Evolutionary conservation across 2,888 invertebrate genomes (phyloP).

Genomic region (Macrophya annulata): DNA sequence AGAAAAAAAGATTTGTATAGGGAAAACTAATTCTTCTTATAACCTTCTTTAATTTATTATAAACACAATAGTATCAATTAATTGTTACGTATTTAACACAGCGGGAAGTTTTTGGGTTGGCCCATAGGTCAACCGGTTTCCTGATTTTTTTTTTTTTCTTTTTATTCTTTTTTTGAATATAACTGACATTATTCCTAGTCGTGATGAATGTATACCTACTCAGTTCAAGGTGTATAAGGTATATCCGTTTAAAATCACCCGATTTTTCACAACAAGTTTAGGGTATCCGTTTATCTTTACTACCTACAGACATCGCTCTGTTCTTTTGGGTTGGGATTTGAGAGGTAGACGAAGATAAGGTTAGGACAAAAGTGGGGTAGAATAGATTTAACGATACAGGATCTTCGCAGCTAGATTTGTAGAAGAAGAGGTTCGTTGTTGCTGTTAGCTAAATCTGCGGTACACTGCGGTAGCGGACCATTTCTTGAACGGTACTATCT

Average conservation of each 20-base stretch:
- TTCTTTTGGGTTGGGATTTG: slow-evolving; percentile 17
- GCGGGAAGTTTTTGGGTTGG: too few relatives aligned
- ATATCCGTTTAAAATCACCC: neutral
- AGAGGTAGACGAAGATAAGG: slow-evolving; percentile 48
- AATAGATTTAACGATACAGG: slow-evolving; percentile 37
- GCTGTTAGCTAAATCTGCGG: slow-evolving; percentile 42
- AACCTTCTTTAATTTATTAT: too few relatives aligned
- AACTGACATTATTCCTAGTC: neutral
- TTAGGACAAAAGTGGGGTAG: slow-evolving; percentile 28
- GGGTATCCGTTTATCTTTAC: slow-evolving; percentile 34
- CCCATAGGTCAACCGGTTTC: too few relatives aligned
- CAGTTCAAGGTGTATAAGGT: neutral
- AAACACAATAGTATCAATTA: too few relatives aligned
- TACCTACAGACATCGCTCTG: slow-evolving; percentile 17
- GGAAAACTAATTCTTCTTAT: too few relatives aligned
- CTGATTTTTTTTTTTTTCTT: neutral
- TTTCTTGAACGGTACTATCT: slow-evolving; percentile 39
- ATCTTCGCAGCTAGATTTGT: slow-evolving; percentile 29
- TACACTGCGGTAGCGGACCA: neutral
- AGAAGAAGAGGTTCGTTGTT: slow-evolving; percentile 19
- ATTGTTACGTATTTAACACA: too few relatives aligned
- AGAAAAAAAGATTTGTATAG: too few relatives aligned
- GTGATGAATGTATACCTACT: neutral
- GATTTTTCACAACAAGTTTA: slow-evolving; percentile 41
- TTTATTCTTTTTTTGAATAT: neutral